These are phyloP conservation scores for Petrocephalus schoutedeni DNA, from an alignment of 2,797 vertebrate species.

Conservation along the genomic window DNA sequence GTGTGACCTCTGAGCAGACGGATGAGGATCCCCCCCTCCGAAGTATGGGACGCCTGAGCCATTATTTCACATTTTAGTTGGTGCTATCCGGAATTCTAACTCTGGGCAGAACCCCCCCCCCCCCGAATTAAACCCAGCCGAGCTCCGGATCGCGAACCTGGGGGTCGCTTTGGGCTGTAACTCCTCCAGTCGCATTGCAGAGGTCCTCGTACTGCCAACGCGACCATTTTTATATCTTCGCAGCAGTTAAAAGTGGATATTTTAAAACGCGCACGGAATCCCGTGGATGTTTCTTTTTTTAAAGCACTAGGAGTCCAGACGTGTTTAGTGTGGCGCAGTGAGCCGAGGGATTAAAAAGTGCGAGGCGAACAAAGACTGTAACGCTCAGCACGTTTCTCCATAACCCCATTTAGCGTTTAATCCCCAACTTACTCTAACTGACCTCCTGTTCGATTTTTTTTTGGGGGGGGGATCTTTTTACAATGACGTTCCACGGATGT, in stretches of 20 bases:
- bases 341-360: constrained; percentile 11
- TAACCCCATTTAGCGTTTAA: constrained; percentile 33
- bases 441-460: constrained; percentile 35
- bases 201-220: constrained; percentile 56
- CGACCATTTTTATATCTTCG: constrained; percentile 62
- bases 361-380: constrained; percentile 26
- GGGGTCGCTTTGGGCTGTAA: constrained; percentile 30
- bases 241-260: constrained; percentile 38
- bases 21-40: constrained; percentile 43
- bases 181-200: constrained; percentile 66
- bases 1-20: constrained; percentile 55
- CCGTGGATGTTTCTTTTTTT: background rate
- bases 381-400: constrained; percentile 27
- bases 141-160: constrained; percentile 20
- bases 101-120: constrained; percentile 8
- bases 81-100: constrained; percentile 28
- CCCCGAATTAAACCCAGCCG: background rate
- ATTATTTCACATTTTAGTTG: constrained; percentile 37
- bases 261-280: constrained; percentile 29
- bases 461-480: background rate
- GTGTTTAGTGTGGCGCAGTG: background rate
- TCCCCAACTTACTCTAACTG: constrained; percentile 17
- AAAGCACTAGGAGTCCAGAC: background rate
- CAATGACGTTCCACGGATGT: background rate
- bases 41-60: constrained; percentile 28